Evolutionary conservation across 1,140 invertebrate genomes (phyloP).

Genomic region (Pseudachorutes palmiensis): DNA sequence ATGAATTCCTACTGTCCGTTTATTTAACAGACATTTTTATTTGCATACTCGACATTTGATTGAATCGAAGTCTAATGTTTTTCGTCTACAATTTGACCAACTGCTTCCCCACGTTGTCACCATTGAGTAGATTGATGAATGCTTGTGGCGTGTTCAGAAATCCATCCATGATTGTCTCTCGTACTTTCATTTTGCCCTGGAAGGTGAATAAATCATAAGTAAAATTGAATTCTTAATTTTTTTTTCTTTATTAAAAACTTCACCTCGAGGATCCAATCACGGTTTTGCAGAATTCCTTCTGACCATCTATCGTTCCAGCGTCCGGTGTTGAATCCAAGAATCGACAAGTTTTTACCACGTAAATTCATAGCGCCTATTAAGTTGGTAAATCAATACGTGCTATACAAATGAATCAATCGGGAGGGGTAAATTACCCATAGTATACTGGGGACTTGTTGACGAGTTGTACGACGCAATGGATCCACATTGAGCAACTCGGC

Average conservation of each 20-base stretch:
- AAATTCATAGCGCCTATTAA: not conserved
- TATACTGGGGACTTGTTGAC: not conserved
- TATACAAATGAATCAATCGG: too few species aligned
- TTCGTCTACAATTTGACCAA: slow-evolving; percentile 41
- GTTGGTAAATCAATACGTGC: too few species aligned
- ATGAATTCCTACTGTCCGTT: too few species aligned
- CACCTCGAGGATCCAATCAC: slow-evolving; percentile 53
- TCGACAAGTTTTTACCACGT: not conserved
- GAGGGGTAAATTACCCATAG: slow-evolving; percentile 5
- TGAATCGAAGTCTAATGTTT: too few species aligned
- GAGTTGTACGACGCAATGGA: slow-evolving; percentile 38
- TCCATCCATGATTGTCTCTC: slow-evolving; percentile 43
- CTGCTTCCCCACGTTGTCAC: slow-evolving; percentile 45
- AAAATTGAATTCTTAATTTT: not conserved
- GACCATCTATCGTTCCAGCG: slow-evolving; percentile 46
- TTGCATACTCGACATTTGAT: too few species aligned
- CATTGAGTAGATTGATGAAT: slow-evolving; percentile 43
- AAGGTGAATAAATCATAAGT: slow-evolving; percentile 28
- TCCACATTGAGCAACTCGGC: slow-evolving; percentile 45
- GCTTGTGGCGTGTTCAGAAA: slow-evolving; percentile 46
- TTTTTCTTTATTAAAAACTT: not conserved
- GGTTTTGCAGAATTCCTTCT: slow-evolving; percentile 52
- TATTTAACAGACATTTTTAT: too few species aligned
- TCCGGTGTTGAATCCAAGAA: slow-evolving; percentile 48
- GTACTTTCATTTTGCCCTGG: slow-evolving; percentile 47